These are phyloP conservation scores for Lacerta viridis DNA, from an alignment of 2,797 vertebrate species.

Conservation along the genomic window DNA sequence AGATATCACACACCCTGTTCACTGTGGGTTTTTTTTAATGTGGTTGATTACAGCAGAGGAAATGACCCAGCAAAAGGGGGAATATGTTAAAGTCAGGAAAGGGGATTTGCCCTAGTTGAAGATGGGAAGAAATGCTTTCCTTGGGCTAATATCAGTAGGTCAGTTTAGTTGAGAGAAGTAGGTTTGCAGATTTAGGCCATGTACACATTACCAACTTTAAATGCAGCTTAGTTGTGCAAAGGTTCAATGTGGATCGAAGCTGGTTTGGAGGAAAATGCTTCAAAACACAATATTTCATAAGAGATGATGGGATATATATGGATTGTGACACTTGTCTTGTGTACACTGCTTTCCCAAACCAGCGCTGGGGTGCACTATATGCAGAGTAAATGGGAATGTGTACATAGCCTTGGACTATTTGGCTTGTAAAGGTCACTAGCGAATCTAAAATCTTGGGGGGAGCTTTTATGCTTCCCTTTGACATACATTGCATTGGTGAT, in stretches of 20 bases:
- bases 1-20: not conserved
- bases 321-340: too few relatives aligned
- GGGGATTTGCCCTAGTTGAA: not conserved
- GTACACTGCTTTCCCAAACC: too few relatives aligned
- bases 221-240: too few relatives aligned
- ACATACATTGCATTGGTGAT: not conserved
- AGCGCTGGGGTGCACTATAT: too few relatives aligned
- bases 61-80: not conserved
- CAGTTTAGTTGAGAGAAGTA: not conserved
- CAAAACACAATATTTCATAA: too few relatives aligned
- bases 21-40: slow-evolving; percentile 18
- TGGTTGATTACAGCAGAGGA: not conserved
- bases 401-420: not conserved
- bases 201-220: too few relatives aligned
- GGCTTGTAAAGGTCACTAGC: not conserved
- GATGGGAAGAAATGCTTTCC: not conserved
- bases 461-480: not conserved
- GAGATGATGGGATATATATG: too few relatives aligned
- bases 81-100: not conserved
- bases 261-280: too few relatives aligned
- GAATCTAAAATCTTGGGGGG: not conserved
- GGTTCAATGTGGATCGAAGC: too few relatives aligned
- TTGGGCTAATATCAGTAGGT: not conserved
- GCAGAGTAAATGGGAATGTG: too few relatives aligned
- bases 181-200: not conserved